phyloP scores from a whole-genome alignment of 2,888 invertebrate species.

The Amiota minor region DNA sequence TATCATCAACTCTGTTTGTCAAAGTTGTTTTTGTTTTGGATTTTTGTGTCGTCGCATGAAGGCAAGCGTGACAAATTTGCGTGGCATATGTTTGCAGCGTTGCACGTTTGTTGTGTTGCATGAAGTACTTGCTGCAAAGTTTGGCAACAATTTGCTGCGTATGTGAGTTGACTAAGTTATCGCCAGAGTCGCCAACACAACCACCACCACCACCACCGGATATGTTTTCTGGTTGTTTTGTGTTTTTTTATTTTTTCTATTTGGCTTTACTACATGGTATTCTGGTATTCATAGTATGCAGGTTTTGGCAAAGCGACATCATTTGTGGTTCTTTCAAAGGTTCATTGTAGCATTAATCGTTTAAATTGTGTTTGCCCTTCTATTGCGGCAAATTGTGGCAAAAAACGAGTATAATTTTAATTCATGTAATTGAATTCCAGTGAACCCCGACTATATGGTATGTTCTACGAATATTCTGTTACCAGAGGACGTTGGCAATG shows the following conservation, averaged over 20 bases:
- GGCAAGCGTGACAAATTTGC: conserved; percentile 16
- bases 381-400: background rate
- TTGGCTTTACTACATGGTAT: no score
- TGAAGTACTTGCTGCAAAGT: no score
- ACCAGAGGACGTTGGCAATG: conserved; percentile 4
- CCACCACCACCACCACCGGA: background rate
- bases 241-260: background rate
- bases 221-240: background rate
- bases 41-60: background rate
- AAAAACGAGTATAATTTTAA: conserved; percentile 14
- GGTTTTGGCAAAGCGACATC: conserved; percentile 18
- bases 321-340: conserved; percentile 3
- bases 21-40: conserved; percentile 3
- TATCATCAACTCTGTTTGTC: background rate
- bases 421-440: conserved; percentile 25
- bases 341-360: conserved; percentile 27
- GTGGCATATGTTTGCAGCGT: background rate
- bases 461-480: background rate
- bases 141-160: background rate
- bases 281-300: background rate
- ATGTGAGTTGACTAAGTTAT: background rate
- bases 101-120: background rate
- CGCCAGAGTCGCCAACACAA: background rate
- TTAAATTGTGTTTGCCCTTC: conserved; percentile 10
- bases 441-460: no score